A percentile compares a stretch with the other conserved stretches of the same genome.
Conservation (phyloP, 1,140 invertebrate species). For the Caenorhabditis briggsae region DNA sequence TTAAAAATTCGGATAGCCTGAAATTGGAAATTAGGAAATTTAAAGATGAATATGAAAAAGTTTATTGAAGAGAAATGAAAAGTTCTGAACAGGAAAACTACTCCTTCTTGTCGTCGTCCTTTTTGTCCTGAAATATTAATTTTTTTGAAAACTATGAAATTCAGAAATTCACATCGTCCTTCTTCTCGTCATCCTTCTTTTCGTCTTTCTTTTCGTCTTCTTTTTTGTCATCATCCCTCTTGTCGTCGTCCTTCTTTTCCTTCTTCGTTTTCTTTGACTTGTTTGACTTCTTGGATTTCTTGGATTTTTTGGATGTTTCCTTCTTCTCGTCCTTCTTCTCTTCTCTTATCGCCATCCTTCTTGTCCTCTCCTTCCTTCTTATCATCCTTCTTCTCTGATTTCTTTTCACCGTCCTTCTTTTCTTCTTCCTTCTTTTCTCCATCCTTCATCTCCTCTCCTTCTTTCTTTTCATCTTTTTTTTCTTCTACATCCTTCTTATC, state of each 20-base stretch:
- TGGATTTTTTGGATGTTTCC: not conserved
- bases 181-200: not conserved
- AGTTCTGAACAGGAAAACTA: too few relatives aligned
- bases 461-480: not conserved
- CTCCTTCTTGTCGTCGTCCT: too few relatives aligned
- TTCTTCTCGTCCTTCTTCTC: not conserved
- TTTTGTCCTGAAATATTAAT: too few relatives aligned
- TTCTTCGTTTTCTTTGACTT: not conserved
- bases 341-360: not conserved
- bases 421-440: not conserved
- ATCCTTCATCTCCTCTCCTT: not conserved
- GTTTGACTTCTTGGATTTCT: slow-evolving; percentile 4
- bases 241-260: slow-evolving; percentile 2
- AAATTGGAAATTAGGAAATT: too few relatives aligned
- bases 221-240: not conserved
- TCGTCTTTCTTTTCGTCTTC: not conserved
- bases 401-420: slow-evolving; percentile 2
- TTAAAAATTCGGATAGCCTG: too few relatives aligned
- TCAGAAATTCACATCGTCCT: too few relatives aligned
- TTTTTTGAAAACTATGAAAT: too few relatives aligned
- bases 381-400: not conserved
- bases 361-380: not conserved
- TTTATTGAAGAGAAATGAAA: too few relatives aligned
- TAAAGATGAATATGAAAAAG: too few relatives aligned
- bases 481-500: not conserved